phyloP scores from a whole-genome alignment of 2,113 vertebrate genomes.

The Spizaetus ornatus region DNA sequence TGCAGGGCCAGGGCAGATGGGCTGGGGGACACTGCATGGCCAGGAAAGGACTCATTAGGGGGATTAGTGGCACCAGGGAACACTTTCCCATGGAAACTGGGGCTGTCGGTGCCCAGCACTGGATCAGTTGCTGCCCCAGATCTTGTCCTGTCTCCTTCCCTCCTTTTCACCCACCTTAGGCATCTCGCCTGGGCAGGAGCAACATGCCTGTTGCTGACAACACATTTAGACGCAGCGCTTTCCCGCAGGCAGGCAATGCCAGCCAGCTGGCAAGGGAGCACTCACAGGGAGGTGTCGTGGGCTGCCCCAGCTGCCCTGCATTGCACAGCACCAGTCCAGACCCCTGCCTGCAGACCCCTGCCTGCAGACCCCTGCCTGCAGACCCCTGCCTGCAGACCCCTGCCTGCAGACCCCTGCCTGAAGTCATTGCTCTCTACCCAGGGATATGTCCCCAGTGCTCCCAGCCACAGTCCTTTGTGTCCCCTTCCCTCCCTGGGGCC shows the following conservation, averaged over 20 bases:
- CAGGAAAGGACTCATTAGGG: neutral
- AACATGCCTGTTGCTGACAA: neutral
- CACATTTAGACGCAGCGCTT: neutral
- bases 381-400: too few species aligned
- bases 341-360: neutral
- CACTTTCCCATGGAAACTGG: neutral
- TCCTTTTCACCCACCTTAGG: neutral
- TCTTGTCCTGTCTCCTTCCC: neutral
- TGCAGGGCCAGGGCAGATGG: neutral
- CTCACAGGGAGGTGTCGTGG: neutral
- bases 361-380: neutral
- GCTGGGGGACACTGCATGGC: neutral
- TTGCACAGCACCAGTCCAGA: neutral
- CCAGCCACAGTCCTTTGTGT: neutral
- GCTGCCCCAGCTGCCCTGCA: neutral
- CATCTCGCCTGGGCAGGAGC: neutral
- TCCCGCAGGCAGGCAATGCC: neutral
- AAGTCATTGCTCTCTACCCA: neutral
- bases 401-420: neutral
- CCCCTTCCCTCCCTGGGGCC: neutral
- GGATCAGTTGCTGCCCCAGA: neutral
- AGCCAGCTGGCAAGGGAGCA: neutral
- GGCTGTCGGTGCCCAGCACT: neutral
- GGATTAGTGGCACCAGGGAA: neutral
- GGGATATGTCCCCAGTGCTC: neutral